A percentile compares a stretch with the other conserved stretches of the same genome.
Evolutionary conservation across 1,140 invertebrate genomes (phyloP).

Genomic region (Portunus trituberculatus): DNA sequence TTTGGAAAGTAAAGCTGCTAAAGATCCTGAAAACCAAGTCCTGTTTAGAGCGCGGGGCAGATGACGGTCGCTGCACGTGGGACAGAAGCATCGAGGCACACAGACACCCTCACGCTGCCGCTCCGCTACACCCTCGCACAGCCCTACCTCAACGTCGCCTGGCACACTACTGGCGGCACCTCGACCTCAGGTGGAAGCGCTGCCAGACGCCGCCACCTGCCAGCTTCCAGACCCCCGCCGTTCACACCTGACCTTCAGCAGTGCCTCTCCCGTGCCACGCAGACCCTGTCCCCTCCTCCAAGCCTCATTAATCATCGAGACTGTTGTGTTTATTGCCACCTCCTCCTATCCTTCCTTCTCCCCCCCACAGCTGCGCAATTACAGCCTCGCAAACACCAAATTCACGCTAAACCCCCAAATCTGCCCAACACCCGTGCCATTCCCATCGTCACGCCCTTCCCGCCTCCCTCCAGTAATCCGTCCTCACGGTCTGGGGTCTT

Average conservation of each 20-base stretch:
- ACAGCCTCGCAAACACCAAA: background rate
- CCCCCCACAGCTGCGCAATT: background rate
- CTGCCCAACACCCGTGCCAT: background rate
- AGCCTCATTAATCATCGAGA: background rate
- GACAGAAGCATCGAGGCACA: background rate
- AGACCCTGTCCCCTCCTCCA: background rate
- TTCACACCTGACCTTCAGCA: background rate
- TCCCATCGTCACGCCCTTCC: background rate
- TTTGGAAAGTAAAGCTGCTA: background rate
- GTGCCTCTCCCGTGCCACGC: background rate
- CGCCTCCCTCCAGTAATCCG: background rate
- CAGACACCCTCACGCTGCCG: background rate
- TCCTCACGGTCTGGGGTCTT: background rate
- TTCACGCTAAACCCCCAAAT: background rate
- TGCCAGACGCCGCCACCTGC: constrained; percentile 15
- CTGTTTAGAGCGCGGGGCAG: background rate
- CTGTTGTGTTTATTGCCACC: background rate
- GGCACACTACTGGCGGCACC: background rate
- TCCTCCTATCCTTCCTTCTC: background rate
- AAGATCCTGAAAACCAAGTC: background rate
- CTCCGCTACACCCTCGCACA: background rate
- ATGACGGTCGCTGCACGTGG: background rate
- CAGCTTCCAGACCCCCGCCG: background rate
- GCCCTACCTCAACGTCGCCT: background rate
- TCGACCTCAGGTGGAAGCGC: background rate